Evolutionary conservation across 92 coral and sea anemone species (phyloP), one percentile per base, ranked within the genome.

Genomic region (Epizoanthus scotinus): DNA sequence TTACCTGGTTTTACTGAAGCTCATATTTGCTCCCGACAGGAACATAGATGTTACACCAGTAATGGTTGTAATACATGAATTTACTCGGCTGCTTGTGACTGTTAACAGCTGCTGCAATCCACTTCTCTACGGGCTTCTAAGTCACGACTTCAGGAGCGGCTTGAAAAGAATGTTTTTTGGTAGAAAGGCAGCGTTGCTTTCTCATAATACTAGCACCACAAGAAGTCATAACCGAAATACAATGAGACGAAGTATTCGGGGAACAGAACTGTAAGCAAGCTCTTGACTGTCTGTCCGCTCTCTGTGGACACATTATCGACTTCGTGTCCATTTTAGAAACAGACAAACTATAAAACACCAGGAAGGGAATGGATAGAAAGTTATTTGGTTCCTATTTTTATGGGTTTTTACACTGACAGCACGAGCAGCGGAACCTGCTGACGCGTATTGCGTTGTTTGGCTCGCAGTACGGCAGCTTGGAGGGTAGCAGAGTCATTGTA

Each of bases 61-160:
- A 14, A 81, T 49, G 53, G 4, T 28, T 26, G 70, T 72, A 29
- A 14, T 61, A n/a, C 86, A 80, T 60, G 89, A 86, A 82, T 81
- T 86, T 59, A 80, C 82, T 19, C 86, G 89, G 6, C 70, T 86
- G 7, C 73, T 86, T 6, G 67, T 86, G 86, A 81, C 86, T 7
- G 83, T 71, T 6, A 86, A 86, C 56, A 86, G 89, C 44, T 86
- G 89, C 53, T 68, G 82, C 21, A 86, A 86, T 62, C 89, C 89
- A 36, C 61, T 86, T 31, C 69, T 86, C 44, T 86, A 86, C 38
- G 81, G 89, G 28, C 86, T 70, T 21, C 63, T 86, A 22, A 86
- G 89, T 55, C 73, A 78, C 28, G 85, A 81, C 63, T 86, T 86
- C 57, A 27, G 89, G 20, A 82, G 60, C 50, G 63, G 70, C 70